These are phyloP conservation scores for Melieria picta DNA, from an alignment of 2,888 invertebrate genomes.

Conservation along the genomic window DNA sequence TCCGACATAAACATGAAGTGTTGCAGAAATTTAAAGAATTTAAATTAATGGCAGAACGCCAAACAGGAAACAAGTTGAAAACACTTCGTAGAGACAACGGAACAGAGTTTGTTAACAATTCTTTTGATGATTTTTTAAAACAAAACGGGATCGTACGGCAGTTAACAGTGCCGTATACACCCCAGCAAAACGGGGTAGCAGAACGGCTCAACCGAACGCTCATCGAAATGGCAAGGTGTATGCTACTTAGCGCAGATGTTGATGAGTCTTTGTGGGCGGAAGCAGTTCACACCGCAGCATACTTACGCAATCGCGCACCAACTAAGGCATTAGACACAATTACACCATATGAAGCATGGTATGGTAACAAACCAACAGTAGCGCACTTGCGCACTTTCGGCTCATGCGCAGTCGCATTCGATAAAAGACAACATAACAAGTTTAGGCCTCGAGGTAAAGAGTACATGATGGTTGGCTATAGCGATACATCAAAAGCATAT, in stretches of 20 bases:
- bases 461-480: constrained; percentile 19
- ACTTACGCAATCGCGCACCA: constrained; percentile 2
- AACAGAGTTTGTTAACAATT: constrained; percentile 15
- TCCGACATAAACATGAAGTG: constrained; percentile 13
- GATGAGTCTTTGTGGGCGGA: not conserved
- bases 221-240: constrained; percentile 10
- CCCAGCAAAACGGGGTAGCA: constrained; percentile 25
- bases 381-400: constrained; percentile 14
- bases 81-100: constrained; percentile 24
- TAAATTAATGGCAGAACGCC: constrained; percentile 27
- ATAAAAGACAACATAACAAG: constrained; percentile 9
- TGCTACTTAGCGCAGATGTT: not conserved
- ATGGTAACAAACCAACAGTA: constrained; percentile 6
- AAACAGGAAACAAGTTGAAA: constrained; percentile 27
- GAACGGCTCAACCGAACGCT: constrained; percentile 12
- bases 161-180: constrained; percentile 20
- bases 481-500: constrained; percentile 11
- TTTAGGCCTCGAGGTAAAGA: constrained; percentile 15
- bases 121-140: constrained; percentile 14
- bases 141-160: constrained; percentile 8
- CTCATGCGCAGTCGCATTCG: constrained; percentile 5
- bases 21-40: constrained; percentile 24
- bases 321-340: constrained; percentile 2
- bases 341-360: constrained; percentile 13
- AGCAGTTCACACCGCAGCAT: no score